A percentile compares a stretch with the other conserved stretches of the same genome.
Evolutionary conservation across 2,113 vertebrate genomes (phyloP).

Genomic region (Falco punctatus): DNA sequence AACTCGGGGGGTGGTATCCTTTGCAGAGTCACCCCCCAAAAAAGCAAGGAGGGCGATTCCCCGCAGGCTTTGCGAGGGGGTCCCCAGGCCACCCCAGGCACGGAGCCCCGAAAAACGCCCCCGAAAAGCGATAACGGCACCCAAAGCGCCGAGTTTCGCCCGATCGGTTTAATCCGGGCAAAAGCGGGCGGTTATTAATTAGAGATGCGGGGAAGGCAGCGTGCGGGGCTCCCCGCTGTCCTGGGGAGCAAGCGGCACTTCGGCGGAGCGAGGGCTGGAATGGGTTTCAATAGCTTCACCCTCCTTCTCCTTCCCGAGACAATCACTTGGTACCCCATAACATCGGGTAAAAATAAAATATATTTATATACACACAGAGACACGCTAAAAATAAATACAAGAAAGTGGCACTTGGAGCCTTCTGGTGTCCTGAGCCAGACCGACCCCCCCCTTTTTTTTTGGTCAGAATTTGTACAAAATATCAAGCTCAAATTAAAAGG

Average conservation of each 20-base stretch:
- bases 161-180: neutral
- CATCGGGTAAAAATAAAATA: neutral
- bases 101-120: neutral
- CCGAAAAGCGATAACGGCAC: neutral
- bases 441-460: neutral
- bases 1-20: neutral
- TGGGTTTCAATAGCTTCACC: neutral
- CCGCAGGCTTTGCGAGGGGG: neutral
- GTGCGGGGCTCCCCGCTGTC: neutral
- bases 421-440: constrained; percentile 9
- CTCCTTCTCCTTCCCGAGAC: neutral
- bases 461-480: constrained; percentile 80
- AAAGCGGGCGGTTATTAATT: neutral
- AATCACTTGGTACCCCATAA: neutral
- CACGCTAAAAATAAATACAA: constrained; percentile 67
- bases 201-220: neutral
- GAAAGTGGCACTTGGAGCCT: neutral
- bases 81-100: neutral
- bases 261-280: neutral
- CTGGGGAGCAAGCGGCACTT: neutral
- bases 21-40: neutral
- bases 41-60: neutral
- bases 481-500: constrained; percentile 90
- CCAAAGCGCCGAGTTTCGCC: neutral
- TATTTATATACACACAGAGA: neutral